Evolutionary conservation across 2,888 invertebrate species (phyloP), one percentile per base, ranked within the genome.

Genomic region (Eucera pruinosa): DNA sequence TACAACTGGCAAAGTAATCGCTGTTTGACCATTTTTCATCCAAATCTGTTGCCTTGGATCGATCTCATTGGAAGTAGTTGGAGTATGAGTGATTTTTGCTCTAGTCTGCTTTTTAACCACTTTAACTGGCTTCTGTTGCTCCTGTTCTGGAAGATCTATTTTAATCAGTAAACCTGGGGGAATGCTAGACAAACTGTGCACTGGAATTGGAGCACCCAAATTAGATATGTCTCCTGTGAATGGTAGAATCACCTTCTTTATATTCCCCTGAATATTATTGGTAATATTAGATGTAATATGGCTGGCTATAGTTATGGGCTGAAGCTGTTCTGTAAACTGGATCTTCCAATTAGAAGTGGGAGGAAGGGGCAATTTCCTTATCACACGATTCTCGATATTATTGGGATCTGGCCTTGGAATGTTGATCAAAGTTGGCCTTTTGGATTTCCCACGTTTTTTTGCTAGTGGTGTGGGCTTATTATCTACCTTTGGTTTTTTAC

Each of bases 91-190:
- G 36, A 75, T 84, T 58, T 82, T 87, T 15, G 66, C 73, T 23
- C 64, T 85, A 1, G 48, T 69, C 36, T 79, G 78, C 18, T 75
- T 84, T 15, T 86, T 87, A 3, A 55, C 50, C 0, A 55, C 25
- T 55, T 87, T 88, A 0, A 52, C 18, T 1, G 64, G 67, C 47
- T 76, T 85, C 13, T 84, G 82, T 7, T 76, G 80, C 4, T 82
- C 80, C 60, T 89, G 89, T 13, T 90, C 90, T 0, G 92, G 92
- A 7, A 92, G 78, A 78, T 92, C 88, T 20, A 92, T 92, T 70
- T 92, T 92, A 25, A 92, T 91, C 20, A 92, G 70, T 20, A 92
- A 83, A 36, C 92, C 92, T 6, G 92, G 92, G 13, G 92, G 92
- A 61, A 92, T 92, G 67, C 90, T 90, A 13, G 92, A 89, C 9